These are phyloP conservation scores for Calcarius ornatus DNA, from an alignment of 2,113 vertebrate species.

Conservation along the genomic window DNA sequence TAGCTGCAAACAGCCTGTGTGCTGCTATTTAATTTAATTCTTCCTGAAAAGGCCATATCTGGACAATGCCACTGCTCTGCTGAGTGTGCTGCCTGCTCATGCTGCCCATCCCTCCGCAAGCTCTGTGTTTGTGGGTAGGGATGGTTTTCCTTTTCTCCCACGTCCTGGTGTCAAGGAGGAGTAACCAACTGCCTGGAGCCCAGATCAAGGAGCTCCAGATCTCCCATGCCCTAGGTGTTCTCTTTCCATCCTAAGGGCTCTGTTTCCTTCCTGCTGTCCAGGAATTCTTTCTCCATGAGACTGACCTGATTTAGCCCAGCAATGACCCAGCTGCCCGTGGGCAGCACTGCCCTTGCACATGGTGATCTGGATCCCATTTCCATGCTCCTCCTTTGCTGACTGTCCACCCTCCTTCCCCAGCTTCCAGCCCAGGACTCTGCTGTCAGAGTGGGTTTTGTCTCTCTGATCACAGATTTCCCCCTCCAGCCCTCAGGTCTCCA, in stretches of 20 bases:
- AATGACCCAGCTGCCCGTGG: not conserved
- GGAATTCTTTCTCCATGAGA: not conserved
- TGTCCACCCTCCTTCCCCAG: not conserved
- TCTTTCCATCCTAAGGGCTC: not conserved
- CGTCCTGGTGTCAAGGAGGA: not conserved
- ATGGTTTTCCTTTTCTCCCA: not conserved
- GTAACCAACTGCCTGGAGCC: not conserved
- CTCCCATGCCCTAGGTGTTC: not conserved
- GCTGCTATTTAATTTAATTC: not conserved
- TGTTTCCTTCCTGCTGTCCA: not conserved
- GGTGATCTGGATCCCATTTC: not conserved
- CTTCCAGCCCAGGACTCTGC: not conserved
- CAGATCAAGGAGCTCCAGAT: not conserved
- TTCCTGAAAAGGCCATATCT: not conserved
- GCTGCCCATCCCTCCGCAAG: not conserved
- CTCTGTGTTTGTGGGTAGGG: not conserved
- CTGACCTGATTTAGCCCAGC: not conserved
- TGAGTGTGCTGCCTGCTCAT: not conserved
- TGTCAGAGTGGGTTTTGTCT: not conserved
- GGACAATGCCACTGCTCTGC: not conserved
- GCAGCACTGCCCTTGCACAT: rapidly evolving
- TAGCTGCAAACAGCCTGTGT: not conserved
- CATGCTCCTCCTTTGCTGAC: not conserved
- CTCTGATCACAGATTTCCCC: not conserved
- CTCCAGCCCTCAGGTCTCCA: not conserved